Base-by-base conservation (phyloP, 2,113 vertebrate species). In the Macrotis lagotis region DNA sequence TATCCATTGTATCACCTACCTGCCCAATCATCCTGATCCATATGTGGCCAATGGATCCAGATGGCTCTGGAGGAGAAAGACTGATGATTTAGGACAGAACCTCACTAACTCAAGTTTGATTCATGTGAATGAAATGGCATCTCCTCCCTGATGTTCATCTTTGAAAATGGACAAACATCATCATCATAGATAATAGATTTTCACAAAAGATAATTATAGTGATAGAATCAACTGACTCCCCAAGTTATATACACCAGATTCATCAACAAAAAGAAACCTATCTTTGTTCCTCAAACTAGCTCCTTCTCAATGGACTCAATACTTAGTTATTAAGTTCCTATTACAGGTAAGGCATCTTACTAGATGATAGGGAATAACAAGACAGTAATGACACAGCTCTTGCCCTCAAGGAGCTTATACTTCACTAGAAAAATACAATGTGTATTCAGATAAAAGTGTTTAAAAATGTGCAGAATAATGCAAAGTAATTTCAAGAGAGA, bases 331-430 rank as follows among this genome's bases (percentile, higher is more conserved):
- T 37, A 74, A 74, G 37, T 37, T 74, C 37, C 37, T 83, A 44
- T 19, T 83, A 14, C 26, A 93, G 96, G 49, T 88, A 90, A 93
- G 93, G 28, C 28, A 92, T 97, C 88, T 83, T 92, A 51, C 2
- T 83, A 90, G 96, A 26, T 66, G 24, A 89, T 89, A 55, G 49
- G 52, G 50, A 95, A 44, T 74, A 44, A 83, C 92, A 91, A 95
- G 49, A 48, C 94, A 95, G 51, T 92, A 89, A 94, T 96, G 90
- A 95, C 94, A 93, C 90, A 44, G 7, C 2, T 44, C 37, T 44
- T 83, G n/a, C 66, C 66, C 37, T 83, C n/a, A 83, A 11, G 19
- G 19, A 83, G 66, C 66, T 83, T 83, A 83, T 8, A 44, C 7
- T 83, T 19, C 44, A 44, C 66, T 74, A 74, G 66, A 83, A 19